These are phyloP conservation scores for Pocota personata DNA, from an alignment of 2,888 invertebrate species.

Conservation along the genomic window DNA sequence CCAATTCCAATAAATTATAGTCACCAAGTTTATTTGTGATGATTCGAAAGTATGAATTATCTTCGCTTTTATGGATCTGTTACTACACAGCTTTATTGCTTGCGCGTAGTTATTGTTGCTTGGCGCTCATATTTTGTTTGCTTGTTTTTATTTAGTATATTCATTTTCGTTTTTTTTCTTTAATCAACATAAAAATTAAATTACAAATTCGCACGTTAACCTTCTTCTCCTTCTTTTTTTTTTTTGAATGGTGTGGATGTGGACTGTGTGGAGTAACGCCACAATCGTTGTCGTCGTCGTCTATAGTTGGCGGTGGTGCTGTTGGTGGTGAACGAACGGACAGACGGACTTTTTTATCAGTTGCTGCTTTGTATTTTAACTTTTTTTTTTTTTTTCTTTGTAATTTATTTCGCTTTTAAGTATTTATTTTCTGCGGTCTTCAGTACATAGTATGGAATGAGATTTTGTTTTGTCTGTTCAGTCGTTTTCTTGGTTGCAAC, in stretches of 20 bases:
- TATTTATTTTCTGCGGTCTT: conserved; percentile 62
- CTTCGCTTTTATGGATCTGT: conserved; percentile 39
- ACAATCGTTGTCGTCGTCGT: conserved; percentile 23
- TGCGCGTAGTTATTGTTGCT: conserved; percentile 59
- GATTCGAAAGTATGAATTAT: conserved; percentile 68
- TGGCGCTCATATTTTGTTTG: conserved; percentile 43
- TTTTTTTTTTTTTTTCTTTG: conserved; percentile 25
- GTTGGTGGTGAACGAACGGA: conserved; percentile 23
- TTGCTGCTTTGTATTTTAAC: conserved; percentile 58
- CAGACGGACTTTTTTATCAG: conserved; percentile 53
- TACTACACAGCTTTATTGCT: conserved; percentile 52
- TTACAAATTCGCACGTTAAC: conserved; percentile 73
- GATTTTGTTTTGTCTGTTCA: conserved; percentile 9
- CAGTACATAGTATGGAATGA: conserved; percentile 26
- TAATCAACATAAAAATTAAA: conserved; percentile 73
- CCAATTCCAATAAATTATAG: conserved; percentile 66
- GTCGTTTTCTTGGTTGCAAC: neutral
- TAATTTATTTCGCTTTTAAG: conserved; percentile 62
- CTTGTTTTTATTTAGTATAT: conserved; percentile 59
- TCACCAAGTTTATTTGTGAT: conserved; percentile 66
- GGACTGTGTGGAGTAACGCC: conserved; percentile 16
- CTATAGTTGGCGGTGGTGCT: conserved; percentile 5
- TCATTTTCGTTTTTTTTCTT: conserved; percentile 68
- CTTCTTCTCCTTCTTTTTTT: conserved; percentile 49
- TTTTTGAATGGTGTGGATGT: conserved; percentile 20